Base-by-base conservation (phyloP, 2,888 invertebrate species). In the Caradrina kadenii region DNA sequence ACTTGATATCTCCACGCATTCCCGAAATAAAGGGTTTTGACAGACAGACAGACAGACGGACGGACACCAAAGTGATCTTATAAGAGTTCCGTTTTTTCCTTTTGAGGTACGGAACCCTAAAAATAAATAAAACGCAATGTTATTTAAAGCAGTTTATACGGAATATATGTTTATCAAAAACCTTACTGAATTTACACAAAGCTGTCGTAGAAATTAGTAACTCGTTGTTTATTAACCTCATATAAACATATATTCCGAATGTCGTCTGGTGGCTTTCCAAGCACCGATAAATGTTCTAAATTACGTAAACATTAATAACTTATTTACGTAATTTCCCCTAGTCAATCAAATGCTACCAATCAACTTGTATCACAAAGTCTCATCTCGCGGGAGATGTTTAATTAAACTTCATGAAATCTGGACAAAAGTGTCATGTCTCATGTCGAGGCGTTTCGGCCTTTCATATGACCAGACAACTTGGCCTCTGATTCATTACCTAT, bases 361-460 rank as follows among this genome's bases (percentile, higher is more conserved):
- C 76, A 84, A 82, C 79, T 82, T 85, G 84, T 85, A 87, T 88
- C 83, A 81, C 69, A 53, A 79, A 84, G 82, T 81, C 82, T 75
- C 86, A 86, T 87, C 88, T 86, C 82, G 69, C 69, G 84, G 80
- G 85, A 83, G 84, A 89, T 88, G 87, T 93, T 93, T 91, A 92
- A 93, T 93, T 93, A 91, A 92, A 91, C 89, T 92, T 91, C 84
- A 87, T 85, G 87, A 90, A 89, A 87, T 88, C 88, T 87, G 87
- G 86, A 90, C 90, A 90, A 91, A 90, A 88, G 88, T 90, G 90
- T 89, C 90, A 89, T 87, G 87, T 90, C 89, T 87, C 87, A 84
- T 88, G 88, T 86, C 82, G 79, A 82, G 83, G 80, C 84, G 81
- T 88, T 89, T 87, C 83, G 81, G 80, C 80, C 79, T 83, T 86